Base-by-base conservation (phyloP, 2,113 vertebrate genomes). In the Cebidichthys violaceus region DNA sequence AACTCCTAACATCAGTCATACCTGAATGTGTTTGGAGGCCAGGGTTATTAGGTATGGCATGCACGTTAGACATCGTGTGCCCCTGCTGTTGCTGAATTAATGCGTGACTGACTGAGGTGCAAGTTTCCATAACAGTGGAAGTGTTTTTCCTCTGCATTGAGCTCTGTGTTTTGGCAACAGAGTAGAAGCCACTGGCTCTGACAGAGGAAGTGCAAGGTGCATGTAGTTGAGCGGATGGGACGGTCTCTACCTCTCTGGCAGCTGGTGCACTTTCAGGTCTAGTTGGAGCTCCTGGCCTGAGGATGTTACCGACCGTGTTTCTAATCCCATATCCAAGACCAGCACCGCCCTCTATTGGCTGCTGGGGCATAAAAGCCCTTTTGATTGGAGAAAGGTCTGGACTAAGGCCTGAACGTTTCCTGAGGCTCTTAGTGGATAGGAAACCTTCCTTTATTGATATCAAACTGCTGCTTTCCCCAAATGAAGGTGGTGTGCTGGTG, bases 341-440 rank as follows among this genome's bases (percentile, higher is more conserved):
- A 64, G 96, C 96, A 39, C 62, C 1, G 62, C 75, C 89, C 77
- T 82, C 92, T 71, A 80, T 47, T 79, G 96, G 79, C 74, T 96
- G 94, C 85, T 96, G 95, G 66, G 96, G 94, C 88, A 97, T 92
- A 57, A 97, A 96, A 61, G 95, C 95, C 78, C 97, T 98, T 94
- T 99, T 99, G 83, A 97, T 82, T 75, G 97, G 98, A 47, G 96
- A 96, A 77, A 95, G 91, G 76, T 98, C 96, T 81, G 96, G 95
- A 85, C 95, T 92, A 17, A 94, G 78, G 72, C 95, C 92, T 71
- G 96, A 95, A 87, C 98, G 96, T 90, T 99, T 99, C 88, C 98
- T 95, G 68, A 96, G 95, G 92, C 95, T 96, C 92, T 95, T 97
- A 79, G 94, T 94, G 86, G 96, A 94, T 45, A 93, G 79, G 89